These are phyloP conservation scores for Catagonus wagneri DNA, from an alignment of 2,113 vertebrate genomes.

Conservation along the genomic window DNA sequence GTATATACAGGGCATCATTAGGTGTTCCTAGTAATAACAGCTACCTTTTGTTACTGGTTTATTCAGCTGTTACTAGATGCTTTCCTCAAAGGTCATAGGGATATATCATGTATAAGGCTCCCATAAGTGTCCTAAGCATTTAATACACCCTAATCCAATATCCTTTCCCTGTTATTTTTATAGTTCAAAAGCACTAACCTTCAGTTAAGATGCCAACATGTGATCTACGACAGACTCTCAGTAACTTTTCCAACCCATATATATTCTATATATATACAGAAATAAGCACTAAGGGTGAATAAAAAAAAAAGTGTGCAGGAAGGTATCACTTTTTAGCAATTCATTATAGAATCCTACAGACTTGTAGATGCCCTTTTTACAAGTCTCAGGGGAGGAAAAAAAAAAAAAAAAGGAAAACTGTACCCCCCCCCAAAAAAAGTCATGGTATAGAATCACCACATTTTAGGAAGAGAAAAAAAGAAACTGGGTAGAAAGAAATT, in stretches of 20 bases:
- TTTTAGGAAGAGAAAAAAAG: background rate
- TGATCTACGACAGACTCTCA: background rate
- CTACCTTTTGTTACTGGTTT: background rate
- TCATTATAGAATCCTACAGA: background rate
- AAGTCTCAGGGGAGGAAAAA: background rate
- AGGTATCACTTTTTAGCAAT: slow-evolving; percentile 20
- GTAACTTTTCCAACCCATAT: background rate
- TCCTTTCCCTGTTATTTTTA: background rate
- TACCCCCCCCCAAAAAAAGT: background rate
- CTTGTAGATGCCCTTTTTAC: background rate
- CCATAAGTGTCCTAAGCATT: background rate
- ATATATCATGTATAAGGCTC: background rate
- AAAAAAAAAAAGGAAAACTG: background rate
- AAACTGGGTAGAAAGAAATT: background rate
- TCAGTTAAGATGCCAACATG: background rate
- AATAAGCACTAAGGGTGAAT: background rate
- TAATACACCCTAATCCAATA: background rate
- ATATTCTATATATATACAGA: background rate
- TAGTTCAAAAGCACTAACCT: background rate
- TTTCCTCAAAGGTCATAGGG: background rate
- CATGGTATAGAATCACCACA: background rate
- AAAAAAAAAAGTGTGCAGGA: background rate
- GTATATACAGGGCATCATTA: background rate
- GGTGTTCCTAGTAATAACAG: background rate
- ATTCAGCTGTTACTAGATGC: background rate